A percentile compares a stretch with the other conserved stretches of the same genome.
Conservation (phyloP, 1,140 invertebrate genomes). For the Listronotus bonariensis region DNA sequence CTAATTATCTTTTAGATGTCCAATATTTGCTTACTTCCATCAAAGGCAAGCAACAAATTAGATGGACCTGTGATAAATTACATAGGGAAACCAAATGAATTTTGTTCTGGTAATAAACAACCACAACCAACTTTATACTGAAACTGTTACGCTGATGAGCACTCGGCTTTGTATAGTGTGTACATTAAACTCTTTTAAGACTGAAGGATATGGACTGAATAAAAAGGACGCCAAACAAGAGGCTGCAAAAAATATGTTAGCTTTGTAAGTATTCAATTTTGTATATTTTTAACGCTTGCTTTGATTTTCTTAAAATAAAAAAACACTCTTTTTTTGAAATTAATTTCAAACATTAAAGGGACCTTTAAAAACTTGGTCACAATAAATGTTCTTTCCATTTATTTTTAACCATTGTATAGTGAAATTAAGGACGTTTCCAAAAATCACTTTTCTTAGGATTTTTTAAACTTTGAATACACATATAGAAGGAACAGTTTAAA, state of each 20-base stretch:
- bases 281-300: too few relatives aligned
- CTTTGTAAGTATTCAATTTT: conserved; percentile 34
- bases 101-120: conserved; percentile 13
- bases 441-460: too few relatives aligned
- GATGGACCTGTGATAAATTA: conserved; percentile 19
- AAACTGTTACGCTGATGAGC: not conserved
- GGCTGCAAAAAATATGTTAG: conserved; percentile 33
- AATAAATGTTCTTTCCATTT: too few relatives aligned
- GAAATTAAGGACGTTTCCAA: too few relatives aligned
- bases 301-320: too few relatives aligned
- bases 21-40: not conserved
- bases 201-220: conserved; percentile 26
- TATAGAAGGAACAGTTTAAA: too few relatives aligned
- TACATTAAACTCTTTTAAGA: conserved; percentile 16
- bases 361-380: too few relatives aligned
- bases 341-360: too few relatives aligned
- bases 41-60: not conserved
- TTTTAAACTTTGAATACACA: too few relatives aligned
- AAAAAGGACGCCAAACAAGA: conserved; percentile 41
- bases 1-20: conserved; percentile 2
- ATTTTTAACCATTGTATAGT: too few relatives aligned
- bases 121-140: conserved; percentile 28
- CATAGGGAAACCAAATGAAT: conserved; percentile 36
- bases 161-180: conserved; percentile 26
- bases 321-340: too few relatives aligned